A percentile compares a stretch with the other conserved stretches of the same genome.
Conservation (phyloP, 2,113 vertebrate genomes). For the Microcebus jonahi region DNA sequence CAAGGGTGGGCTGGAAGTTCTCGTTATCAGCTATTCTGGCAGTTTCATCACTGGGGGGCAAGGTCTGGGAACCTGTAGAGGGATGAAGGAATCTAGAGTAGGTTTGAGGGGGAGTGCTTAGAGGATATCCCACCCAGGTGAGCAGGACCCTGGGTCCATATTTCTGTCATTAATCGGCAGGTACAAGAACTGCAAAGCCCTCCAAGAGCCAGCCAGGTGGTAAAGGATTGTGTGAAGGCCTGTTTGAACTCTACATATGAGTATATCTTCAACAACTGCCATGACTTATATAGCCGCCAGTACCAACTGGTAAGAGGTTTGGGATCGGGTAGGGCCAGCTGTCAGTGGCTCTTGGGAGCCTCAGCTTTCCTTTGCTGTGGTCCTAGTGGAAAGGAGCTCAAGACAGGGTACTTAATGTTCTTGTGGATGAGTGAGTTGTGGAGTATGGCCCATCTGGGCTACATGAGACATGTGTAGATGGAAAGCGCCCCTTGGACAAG, state of each 20-base stretch:
- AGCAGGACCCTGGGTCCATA: neutral
- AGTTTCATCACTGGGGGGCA: neutral
- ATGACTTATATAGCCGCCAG: conserved; percentile 95
- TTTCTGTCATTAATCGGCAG: conserved; percentile 80
- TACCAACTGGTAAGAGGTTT: conserved; percentile 89
- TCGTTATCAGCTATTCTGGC: neutral
- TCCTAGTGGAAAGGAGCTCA: neutral
- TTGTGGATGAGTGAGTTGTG: neutral
- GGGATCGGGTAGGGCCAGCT: neutral
- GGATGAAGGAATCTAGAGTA: neutral
- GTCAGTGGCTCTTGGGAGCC: neutral
- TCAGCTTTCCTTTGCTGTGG: conserved; percentile 6
- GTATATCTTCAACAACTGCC: conserved; percentile 99
- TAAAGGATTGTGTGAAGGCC: conserved; percentile 98
- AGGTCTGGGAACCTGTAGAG: neutral
- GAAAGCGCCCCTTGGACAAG: neutral
- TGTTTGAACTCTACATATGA: conserved; percentile 98
- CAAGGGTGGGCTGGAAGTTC: neutral
- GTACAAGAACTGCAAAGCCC: conserved; percentile 98
- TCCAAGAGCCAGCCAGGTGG: conserved; percentile 97
- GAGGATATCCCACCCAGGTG: neutral
- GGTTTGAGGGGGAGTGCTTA: neutral
- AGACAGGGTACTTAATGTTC: conserved; percentile 19
- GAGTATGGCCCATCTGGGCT: neutral
- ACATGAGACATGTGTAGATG: neutral